Conservation (phyloP, 2,113 vertebrate species). For the Phaetusa simplex region DNA sequence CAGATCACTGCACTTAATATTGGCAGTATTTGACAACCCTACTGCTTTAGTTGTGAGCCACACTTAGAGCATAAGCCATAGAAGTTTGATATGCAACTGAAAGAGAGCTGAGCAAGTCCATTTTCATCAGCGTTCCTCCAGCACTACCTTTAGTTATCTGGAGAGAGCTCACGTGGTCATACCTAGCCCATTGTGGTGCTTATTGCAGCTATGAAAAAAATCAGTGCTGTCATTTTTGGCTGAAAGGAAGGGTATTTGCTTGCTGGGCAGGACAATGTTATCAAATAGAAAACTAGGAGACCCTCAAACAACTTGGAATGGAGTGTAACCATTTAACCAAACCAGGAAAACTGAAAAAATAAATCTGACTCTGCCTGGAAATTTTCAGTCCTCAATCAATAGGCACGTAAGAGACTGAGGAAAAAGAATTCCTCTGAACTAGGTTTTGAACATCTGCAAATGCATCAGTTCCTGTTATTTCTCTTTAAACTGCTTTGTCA, state of each 20-base stretch:
- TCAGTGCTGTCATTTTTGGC: not conserved
- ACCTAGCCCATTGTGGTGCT: not conserved
- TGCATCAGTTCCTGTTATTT: not conserved
- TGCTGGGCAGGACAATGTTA: not conserved
- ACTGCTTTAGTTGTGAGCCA: not conserved
- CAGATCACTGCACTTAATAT: not conserved
- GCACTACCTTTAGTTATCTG: not conserved
- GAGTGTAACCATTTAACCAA: not conserved
- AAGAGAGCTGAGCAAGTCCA: not conserved
- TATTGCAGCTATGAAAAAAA: not conserved
- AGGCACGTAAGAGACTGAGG: fast-evolving
- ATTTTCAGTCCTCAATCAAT: not conserved
- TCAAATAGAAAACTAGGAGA: not conserved
- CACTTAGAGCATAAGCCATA: not conserved
- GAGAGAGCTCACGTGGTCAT: not conserved
- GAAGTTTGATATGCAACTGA: not conserved
- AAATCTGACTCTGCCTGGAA: not conserved
- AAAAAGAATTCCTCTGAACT: not conserved
- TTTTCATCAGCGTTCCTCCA: not conserved
- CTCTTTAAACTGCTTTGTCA: not conserved
- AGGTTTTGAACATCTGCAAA: not conserved
- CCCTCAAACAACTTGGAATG: not conserved
- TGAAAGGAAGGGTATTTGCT: not conserved
- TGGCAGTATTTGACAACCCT: not conserved
- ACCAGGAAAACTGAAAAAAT: not conserved